phyloP scores from a whole-genome alignment of 2,797 vertebrate genomes.

The Pseudocheirus occidentalis region DNA sequence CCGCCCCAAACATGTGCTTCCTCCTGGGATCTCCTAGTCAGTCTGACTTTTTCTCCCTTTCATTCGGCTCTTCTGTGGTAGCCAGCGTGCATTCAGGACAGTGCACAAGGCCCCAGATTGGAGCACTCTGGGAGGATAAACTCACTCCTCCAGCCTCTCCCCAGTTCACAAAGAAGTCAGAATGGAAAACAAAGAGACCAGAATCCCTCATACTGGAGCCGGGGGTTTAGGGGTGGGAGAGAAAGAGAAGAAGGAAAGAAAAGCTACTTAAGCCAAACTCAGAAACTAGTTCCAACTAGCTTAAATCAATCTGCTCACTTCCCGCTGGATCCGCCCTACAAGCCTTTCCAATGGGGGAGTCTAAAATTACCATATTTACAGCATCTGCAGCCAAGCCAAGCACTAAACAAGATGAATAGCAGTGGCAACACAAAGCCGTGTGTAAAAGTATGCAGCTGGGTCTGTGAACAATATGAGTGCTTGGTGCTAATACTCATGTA shows the following conservation, averaged over 20 bases:
- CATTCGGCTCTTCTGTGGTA: neutral
- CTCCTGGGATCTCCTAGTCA: neutral
- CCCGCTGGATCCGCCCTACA: constrained; percentile 74
- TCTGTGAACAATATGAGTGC: constrained; percentile 61
- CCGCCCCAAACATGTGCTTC: neutral
- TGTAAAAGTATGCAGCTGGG: constrained; percentile 82
- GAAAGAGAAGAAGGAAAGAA: neutral
- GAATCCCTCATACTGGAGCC: neutral
- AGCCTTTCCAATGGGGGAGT: constrained; percentile 84
- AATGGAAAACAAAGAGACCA: neutral
- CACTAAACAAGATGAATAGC: constrained; percentile 86
- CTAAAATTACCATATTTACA: constrained; percentile 88
- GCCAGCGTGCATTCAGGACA: neutral
- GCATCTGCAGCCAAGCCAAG: constrained; percentile 84
- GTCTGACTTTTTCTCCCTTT: neutral
- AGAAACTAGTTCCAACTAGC: constrained; percentile 65
- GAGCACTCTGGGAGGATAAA: neutral
- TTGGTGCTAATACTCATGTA: constrained; percentile 74
- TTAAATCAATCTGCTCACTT: constrained; percentile 79
- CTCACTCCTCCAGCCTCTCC: constrained; percentile 1
- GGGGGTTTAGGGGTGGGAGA: neutral
- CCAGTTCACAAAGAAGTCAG: constrained; percentile 13
- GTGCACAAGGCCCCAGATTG: neutral
- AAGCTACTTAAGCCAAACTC: constrained; percentile 45
- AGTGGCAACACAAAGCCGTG: constrained; percentile 82